Conservation (phyloP, 2,113 vertebrate species). For the Pterocles orientalis region DNA sequence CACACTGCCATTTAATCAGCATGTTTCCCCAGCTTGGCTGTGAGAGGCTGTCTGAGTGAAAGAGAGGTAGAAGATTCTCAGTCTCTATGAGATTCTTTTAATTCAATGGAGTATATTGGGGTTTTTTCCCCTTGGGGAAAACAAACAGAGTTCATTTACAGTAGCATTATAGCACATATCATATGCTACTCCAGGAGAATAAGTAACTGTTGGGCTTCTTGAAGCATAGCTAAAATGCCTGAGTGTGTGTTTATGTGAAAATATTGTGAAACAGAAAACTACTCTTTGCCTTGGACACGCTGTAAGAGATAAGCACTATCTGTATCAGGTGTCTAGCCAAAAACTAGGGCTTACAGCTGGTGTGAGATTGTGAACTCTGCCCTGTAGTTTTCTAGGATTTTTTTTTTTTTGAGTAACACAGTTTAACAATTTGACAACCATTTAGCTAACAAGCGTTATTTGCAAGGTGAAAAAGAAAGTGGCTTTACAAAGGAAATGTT, state of each 20-base stretch:
- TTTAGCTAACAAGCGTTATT: not conserved
- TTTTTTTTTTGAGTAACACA: not conserved
- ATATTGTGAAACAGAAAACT: conserved; percentile 1
- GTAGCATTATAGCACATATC: not conserved
- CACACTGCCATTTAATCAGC: not conserved
- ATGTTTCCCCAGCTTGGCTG: not conserved
- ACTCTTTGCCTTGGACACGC: not conserved
- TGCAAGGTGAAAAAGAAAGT: not conserved
- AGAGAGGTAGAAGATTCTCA: not conserved
- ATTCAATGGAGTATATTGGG: not conserved
- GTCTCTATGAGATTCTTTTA: not conserved
- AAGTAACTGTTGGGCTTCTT: not conserved
- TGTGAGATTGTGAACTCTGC: not conserved
- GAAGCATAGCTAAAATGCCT: not conserved
- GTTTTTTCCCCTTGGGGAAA: not conserved
- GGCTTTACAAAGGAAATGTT: not conserved
- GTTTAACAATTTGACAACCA: not conserved
- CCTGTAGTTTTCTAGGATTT: not conserved
- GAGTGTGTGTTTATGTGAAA: not conserved
- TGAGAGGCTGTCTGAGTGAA: not conserved
- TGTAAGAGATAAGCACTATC: not conserved
- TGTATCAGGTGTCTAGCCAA: not conserved
- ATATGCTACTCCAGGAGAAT: not conserved
- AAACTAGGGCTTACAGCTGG: not conserved
- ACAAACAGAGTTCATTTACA: not conserved